Conservation (phyloP, 2,888 invertebrate species). For the Spisula solida region DNA sequence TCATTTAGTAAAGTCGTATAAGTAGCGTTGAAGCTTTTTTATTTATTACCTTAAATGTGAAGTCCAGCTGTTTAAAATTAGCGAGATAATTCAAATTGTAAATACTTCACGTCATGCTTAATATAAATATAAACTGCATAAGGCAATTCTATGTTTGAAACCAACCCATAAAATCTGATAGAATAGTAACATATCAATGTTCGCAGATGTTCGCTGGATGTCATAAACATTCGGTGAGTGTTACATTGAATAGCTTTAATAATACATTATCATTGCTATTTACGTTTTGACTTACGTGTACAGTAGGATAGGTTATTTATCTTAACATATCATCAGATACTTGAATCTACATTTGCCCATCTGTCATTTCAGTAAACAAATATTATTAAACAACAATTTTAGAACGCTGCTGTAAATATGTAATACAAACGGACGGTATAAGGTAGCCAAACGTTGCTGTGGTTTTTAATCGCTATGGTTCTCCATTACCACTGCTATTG, state of each 20-base stretch:
- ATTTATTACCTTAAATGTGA: not conserved
- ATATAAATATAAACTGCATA: not conserved
- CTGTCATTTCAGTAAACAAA: not conserved
- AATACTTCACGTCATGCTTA: too few relatives aligned
- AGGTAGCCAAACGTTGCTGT: too few relatives aligned
- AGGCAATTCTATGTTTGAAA: not conserved
- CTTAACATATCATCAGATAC: not conserved
- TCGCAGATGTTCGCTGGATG: not conserved
- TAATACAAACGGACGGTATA: too few relatives aligned
- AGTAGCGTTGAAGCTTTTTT: not conserved
- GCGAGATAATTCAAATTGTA: not conserved
- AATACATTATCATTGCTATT: not conserved
- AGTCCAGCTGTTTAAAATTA: not conserved
- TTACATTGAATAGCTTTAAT: not conserved
- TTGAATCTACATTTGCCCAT: not conserved
- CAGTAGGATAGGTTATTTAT: not conserved
- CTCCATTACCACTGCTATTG: too few relatives aligned
- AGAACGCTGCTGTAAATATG: too few relatives aligned
- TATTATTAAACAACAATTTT: not conserved
- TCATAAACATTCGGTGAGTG: not conserved
- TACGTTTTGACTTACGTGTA: not conserved
- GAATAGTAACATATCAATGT: not conserved
- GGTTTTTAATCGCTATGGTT: too few relatives aligned
- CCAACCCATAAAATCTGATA: not conserved
- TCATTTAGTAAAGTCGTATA: too few relatives aligned